phyloP scores from a whole-genome alignment of 2,888 invertebrate genomes.

The Atherix ibis region DNA sequence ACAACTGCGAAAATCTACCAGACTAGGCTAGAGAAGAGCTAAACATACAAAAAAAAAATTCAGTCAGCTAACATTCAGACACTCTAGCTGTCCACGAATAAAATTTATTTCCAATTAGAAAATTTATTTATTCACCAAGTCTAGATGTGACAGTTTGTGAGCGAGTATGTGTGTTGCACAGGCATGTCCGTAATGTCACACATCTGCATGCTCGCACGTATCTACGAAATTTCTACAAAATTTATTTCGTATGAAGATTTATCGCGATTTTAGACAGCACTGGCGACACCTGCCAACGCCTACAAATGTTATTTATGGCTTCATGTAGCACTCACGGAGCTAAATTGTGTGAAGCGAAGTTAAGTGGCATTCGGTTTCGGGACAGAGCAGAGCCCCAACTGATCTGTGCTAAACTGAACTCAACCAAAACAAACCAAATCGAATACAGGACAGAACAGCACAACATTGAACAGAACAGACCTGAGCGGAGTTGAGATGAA shows the following conservation, averaged over 20 bases:
- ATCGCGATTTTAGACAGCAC: constrained; percentile 35
- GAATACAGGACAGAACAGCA: too few species aligned
- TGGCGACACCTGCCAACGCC: constrained; percentile 37
- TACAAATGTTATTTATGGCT: constrained; percentile 35
- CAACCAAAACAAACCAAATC: too few species aligned
- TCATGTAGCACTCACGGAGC: constrained; percentile 12
- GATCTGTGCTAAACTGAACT: too few species aligned
- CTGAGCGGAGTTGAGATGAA: too few species aligned
- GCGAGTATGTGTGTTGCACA: neutral
- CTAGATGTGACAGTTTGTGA: constrained; percentile 8
- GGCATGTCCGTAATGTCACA: constrained; percentile 8
- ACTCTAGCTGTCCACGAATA: constrained; percentile 9
- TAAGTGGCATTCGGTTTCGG: too few species aligned
- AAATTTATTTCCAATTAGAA: constrained; percentile 13
- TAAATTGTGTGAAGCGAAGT: too few species aligned
- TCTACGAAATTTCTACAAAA: constrained; percentile 13
- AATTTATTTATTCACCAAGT: constrained; percentile 12
- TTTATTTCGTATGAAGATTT: constrained; percentile 30
- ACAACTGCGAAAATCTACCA: too few species aligned
- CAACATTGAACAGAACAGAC: too few species aligned
- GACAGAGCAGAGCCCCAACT: too few species aligned
- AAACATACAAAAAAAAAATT: too few species aligned
- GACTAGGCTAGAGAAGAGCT: too few species aligned
- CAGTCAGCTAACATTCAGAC: too few species aligned
- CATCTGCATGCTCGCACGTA: constrained; percentile 10